Conservation (phyloP, 2,888 invertebrate species). For the Zootermopsis nevadensis region DNA sequence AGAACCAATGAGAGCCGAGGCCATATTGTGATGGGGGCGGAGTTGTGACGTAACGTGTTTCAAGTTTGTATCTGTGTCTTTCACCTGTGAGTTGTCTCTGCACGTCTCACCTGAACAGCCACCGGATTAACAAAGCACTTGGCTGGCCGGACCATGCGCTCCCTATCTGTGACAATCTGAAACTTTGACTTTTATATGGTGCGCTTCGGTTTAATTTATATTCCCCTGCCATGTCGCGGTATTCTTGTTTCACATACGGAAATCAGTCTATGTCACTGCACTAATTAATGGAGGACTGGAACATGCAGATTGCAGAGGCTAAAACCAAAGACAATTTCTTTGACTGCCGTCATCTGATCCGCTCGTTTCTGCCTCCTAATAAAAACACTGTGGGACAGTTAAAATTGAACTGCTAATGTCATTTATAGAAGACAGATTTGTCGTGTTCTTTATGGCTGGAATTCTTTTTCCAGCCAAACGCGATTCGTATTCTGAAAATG, state of each 20-base stretch:
- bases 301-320: neutral
- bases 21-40: conserved; percentile 54
- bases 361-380: neutral
- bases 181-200: conserved; percentile 22
- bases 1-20: conserved; percentile 52
- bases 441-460: no score
- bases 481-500: no score
- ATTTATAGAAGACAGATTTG: no score
- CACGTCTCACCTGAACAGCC: conserved; percentile 31
- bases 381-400: no score
- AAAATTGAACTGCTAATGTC: no score
- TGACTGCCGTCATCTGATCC: neutral
- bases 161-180: conserved; percentile 31
- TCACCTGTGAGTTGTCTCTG: conserved; percentile 26
- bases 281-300: neutral
- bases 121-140: neutral
- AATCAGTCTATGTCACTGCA: neutral
- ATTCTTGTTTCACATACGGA: neutral
- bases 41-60: conserved; percentile 45
- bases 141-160: conserved; percentile 22
- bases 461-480: no score
- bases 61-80: conserved; percentile 38
- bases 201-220: conserved; percentile 33
- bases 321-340: no score
- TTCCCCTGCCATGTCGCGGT: neutral